Conservation (phyloP, 53 echinoderm and acorn worm genomes). For the Paelopatides confundens region DNA sequence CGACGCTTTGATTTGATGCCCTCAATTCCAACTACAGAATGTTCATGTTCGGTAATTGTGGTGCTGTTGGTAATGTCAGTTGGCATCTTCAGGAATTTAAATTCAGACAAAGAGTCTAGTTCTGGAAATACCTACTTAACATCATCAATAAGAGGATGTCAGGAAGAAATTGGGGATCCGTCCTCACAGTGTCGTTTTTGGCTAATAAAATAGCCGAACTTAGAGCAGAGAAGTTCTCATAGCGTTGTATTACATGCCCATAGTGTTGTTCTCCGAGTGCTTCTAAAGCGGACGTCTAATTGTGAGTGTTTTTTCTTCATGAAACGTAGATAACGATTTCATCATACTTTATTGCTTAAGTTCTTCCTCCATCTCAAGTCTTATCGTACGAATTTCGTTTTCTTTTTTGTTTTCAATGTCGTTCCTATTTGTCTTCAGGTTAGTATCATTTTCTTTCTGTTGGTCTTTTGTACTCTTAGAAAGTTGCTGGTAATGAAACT, state of each 20-base stretch:
- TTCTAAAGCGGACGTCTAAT: background rate
- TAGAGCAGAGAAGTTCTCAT: background rate
- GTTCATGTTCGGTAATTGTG: background rate
- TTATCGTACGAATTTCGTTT: background rate
- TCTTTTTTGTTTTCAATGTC: background rate
- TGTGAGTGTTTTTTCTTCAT: background rate
- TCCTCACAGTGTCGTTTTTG: background rate
- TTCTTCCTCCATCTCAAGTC: background rate
- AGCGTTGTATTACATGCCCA: background rate
- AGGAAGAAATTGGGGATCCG: background rate
- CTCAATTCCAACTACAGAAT: slow-evolving; percentile 3
- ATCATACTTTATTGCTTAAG: background rate
- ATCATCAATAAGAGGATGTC: background rate
- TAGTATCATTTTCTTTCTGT: background rate
- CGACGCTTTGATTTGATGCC: background rate
- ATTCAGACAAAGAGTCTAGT: background rate
- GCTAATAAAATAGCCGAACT: background rate
- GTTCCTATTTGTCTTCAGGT: background rate
- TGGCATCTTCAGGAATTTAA: background rate
- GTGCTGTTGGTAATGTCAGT: background rate
- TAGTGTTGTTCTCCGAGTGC: background rate
- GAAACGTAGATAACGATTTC: too few species aligned
- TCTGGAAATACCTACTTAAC: background rate
- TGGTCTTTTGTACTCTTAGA: background rate
- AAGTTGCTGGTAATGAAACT: background rate